Evolutionary conservation across 2,888 invertebrate species (phyloP), one percentile per base, ranked within the genome.

Genomic region (Melitaea athalia): DNA sequence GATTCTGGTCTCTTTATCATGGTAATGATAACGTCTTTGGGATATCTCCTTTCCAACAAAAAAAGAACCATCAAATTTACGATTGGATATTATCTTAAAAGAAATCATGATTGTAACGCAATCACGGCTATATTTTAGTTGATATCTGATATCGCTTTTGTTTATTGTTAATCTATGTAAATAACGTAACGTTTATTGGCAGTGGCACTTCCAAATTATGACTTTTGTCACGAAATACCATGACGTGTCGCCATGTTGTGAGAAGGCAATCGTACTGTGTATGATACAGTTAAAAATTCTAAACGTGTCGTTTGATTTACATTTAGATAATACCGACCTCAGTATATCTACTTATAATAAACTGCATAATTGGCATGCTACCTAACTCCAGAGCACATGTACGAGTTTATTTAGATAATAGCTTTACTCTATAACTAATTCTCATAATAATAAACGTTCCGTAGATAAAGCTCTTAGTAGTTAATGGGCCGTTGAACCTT

Each of bases 201-300:
- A 50, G 59, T 50, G 59, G 57, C 63, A 61, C 59, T 49, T 62
- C 59, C 59, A 68, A 75, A 74, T 77, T 69, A 74, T 72, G 71
- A 73, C 73, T 72, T 75, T 66, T 70, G 74, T 74, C 76, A 77
- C 75, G 75, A 76, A 75, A 71, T 67, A 42, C 65, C 63, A 65
- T 74, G 69, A 73, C 72, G 73, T 73, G 72, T 62, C 63, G 62
- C 68, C 62, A 63, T 71, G 66, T 67, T 73, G 71, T 74, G 74
- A 68, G 76, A 76, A 77, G 70, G 69, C 60, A 63, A 63, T 59
- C 64, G 64, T 71, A 68, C 67, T 68, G 52, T 52, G 67, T 64
- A 63, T 71, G 57, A 70, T 64, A 47, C 14, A 68, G 71, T 70
- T 73, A 69, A 69, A 62, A 71, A 74, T 72, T 74, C 72, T 71